Evolutionary conservation across 1,140 invertebrate species (phyloP), one percentile per base, ranked within the genome.

Genomic region (Zaprionus tsacasi): DNA sequence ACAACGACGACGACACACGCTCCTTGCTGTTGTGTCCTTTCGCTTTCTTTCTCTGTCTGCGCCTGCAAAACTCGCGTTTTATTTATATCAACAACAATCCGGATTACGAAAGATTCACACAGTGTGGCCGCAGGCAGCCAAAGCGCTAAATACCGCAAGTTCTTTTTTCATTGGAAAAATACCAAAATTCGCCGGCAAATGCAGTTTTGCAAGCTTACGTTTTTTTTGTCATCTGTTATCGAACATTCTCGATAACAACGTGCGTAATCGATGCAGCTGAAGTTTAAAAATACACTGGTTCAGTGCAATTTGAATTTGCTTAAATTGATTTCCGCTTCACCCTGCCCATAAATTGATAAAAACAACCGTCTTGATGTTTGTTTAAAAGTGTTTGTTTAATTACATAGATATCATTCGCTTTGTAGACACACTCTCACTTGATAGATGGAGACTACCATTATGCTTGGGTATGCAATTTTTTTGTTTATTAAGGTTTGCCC

Each of bases 381-480:
- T 76, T 76, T 66, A 76, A 76, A 76, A 76, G 74, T 76, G 60
- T 71, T 76, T 66, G 55, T 72, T 76, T 75, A 56, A 76, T 76
- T 76, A 76, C 56, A 72, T 76, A 76, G 74, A 76, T 72, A 67
- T 72, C 69, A 72, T 76, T 76, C 74, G 74, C 74, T 35, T 76
- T 66, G 61, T 66, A 66, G 61, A 76, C 50, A 76, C 56, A 71
- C 68, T 64, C 43, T 40, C 61, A 57, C 40, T 15, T 45, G 40
- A 74, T 74, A 69, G 21, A 36, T 30, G 6, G 27, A 30, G 36
- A 6, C 21, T 58, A 56, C 36, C 11, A 11, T 8, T 58, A 30
- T 58, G 21, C 21, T 17, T 40, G 40, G 61, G 40, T 74, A 40
- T 74, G 48, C 45, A 48, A 54, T 70, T 50, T 30, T 64, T 21